Conservation (phyloP, 2,888 invertebrate species). For the Thymelicus lineola region DNA sequence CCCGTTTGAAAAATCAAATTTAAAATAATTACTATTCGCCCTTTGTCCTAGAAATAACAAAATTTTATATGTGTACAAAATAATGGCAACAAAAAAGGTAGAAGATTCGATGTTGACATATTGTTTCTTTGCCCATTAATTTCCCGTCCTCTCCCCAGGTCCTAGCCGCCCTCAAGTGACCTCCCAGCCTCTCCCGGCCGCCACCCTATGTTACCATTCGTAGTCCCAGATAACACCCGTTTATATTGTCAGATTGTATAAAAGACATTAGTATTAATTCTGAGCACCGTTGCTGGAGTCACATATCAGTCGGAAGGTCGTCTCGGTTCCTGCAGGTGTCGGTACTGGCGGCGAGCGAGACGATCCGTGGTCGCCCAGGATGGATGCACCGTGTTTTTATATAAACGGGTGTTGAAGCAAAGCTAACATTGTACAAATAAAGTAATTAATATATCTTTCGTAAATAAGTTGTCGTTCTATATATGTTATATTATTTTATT, state of each 20-base stretch:
- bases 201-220: constrained; percentile 22
- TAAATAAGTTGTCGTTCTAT: constrained; percentile 27
- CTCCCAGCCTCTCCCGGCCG: not conserved
- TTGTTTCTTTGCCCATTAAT: not conserved
- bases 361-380: no score
- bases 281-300: constrained; percentile 1
- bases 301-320: not conserved
- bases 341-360: no score
- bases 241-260: constrained; percentile 20
- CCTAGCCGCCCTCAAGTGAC: constrained; percentile 41
- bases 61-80: no score
- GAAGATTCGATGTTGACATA: no score
- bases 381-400: not conserved
- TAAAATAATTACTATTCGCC: no score
- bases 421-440: constrained; percentile 27
- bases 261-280: constrained; percentile 10
- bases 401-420: constrained; percentile 16
- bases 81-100: no score
- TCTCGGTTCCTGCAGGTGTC: not conserved
- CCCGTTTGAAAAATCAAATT: not conserved
- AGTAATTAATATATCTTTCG: constrained; percentile 22
- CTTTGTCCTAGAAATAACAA: no score
- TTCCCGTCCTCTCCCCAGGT: constrained; percentile 49
- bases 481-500: constrained; percentile 27
- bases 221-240: not conserved